Evolutionary conservation across 2,888 invertebrate species (phyloP), one percentile per base, ranked within the genome.

Genomic region (Phlogophora meticulosa): DNA sequence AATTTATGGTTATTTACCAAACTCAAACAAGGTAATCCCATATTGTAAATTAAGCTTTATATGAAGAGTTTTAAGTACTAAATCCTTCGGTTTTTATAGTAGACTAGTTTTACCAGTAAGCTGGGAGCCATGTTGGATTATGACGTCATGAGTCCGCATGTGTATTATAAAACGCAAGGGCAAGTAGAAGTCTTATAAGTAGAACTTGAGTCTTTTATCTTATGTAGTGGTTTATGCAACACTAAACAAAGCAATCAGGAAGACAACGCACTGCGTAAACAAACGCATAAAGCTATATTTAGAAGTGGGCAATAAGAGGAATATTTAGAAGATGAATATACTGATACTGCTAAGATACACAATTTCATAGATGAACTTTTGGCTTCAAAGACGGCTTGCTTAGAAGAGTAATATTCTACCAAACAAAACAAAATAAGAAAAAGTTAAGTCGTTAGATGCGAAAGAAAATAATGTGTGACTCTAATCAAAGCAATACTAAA

Each of bases 81-180:
- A 66, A 53, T 71, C 13, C 13, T 55, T 34, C 32, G 43, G 10
- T 22, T 10, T 9, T 9, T 7, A 57, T 36, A 38, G 28, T 20
- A 36, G 46, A 76, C 72, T 43, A 46, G 80, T 70, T 73, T 72
- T 43, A 64, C 72, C 51, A 63, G 63, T 62, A 58, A 71, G 68
- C 58, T 52, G 42, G 53, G 52, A 61, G 73, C 74, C 74, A 67
- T 81, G 62, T 82, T 74, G 55, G 67, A 53, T 57, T 36, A 63
- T 82, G 83, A 80, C 71, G 81, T 82, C 73, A 82, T 67, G 42
- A 28, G 17, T 49, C 17, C 13, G 20, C 60, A 52, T 52, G 43
- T 42, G 49, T 68, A 72, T 67, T 62, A 63, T 65, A 56, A 77
- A 80, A 59, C 20, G 40, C 62, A 77, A 76, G 53, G 52, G 40